Evolutionary conservation across 2,113 vertebrate species (phyloP).

Genomic region (Plectropomus leopardus): DNA sequence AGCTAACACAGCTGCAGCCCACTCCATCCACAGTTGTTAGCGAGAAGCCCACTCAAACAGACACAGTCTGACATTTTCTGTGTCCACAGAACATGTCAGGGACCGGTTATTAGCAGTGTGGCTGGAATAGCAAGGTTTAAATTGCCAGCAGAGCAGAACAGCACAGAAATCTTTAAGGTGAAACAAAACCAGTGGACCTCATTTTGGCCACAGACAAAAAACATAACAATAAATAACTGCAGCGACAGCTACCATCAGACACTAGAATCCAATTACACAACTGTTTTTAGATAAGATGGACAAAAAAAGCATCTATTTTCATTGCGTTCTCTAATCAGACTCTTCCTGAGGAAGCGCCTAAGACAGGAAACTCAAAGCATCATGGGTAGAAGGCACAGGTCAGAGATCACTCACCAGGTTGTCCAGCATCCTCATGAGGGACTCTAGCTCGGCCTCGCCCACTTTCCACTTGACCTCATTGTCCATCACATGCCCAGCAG

Average conservation of each 20-base stretch:
- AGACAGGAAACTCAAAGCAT: conserved; percentile 66
- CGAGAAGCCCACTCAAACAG: conserved; percentile 49
- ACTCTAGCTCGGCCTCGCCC: conserved; percentile 95
- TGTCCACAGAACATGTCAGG: conserved; percentile 42
- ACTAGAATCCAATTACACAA: conserved; percentile 31
- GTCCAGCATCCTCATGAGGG: conserved; percentile 97
- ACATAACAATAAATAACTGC: conserved; percentile 4
- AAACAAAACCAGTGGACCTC: not conserved
- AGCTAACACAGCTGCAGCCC: conserved; percentile 75
- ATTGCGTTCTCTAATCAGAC: conserved; percentile 60
- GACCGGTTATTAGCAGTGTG: conserved; percentile 47
- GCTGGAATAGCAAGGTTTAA: conserved; percentile 24
- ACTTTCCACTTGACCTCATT: conserved; percentile 93
- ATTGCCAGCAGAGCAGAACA: not conserved
- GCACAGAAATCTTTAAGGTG: conserved; percentile 1
- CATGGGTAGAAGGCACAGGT: conserved; percentile 50
- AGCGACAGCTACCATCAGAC: not conserved
- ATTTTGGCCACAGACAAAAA: conserved; percentile 12
- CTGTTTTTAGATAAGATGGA: conserved; percentile 23
- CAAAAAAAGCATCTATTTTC: conserved; percentile 34
- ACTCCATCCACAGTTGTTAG: conserved; percentile 61
- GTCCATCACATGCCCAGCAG: conserved; percentile 87
- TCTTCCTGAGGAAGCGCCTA: conserved; percentile 57
- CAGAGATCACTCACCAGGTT: conserved; percentile 91
- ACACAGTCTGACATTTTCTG: conserved; percentile 58